phyloP scores from a whole-genome alignment of 2,797 vertebrate genomes.

The Amniataba percoides region DNA sequence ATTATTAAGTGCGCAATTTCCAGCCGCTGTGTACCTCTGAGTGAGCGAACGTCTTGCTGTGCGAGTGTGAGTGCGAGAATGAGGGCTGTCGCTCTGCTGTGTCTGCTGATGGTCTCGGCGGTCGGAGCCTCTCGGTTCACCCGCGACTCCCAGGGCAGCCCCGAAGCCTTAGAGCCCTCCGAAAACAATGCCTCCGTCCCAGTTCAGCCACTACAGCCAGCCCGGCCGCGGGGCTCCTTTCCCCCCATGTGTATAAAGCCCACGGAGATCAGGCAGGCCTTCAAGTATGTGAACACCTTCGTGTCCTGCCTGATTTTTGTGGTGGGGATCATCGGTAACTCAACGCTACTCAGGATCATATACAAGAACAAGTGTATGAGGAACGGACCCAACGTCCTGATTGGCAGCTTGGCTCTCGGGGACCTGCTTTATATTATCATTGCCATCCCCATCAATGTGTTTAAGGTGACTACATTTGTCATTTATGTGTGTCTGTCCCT shows the following conservation, averaged over 20 bases:
- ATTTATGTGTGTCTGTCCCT: not conserved
- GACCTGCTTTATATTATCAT: slow-evolving; percentile 93
- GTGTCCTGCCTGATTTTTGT: slow-evolving; percentile 91
- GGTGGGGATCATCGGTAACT: slow-evolving; percentile 92
- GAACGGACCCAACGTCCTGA: slow-evolving; percentile 92
- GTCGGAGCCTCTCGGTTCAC: slow-evolving; percentile 66
- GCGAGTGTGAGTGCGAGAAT: slow-evolving; percentile 60
- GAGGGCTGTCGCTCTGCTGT: slow-evolving; percentile 71
- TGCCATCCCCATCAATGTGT: slow-evolving; percentile 91
- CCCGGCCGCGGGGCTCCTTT: slow-evolving; percentile 53
- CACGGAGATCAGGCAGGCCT: slow-evolving; percentile 87
- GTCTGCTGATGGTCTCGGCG: slow-evolving; percentile 66
- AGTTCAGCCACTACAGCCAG: slow-evolving; percentile 25
- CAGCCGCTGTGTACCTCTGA: slow-evolving; percentile 11
- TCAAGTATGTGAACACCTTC: slow-evolving; percentile 92
- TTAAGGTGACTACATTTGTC: slow-evolving; percentile 71
- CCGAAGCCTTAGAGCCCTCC: slow-evolving; percentile 39
- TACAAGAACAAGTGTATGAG: slow-evolving; percentile 96
- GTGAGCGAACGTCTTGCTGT: not conserved
- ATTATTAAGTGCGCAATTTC: not conserved
- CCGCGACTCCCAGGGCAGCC: slow-evolving; percentile 66
- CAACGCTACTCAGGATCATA: slow-evolving; percentile 91
- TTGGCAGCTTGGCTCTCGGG: slow-evolving; percentile 91
- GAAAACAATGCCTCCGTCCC: slow-evolving; percentile 55
- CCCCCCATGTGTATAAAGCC: slow-evolving; percentile 86